Conservation (phyloP, 1,140 invertebrate species). For the Coenobita brevimanus region DNA sequence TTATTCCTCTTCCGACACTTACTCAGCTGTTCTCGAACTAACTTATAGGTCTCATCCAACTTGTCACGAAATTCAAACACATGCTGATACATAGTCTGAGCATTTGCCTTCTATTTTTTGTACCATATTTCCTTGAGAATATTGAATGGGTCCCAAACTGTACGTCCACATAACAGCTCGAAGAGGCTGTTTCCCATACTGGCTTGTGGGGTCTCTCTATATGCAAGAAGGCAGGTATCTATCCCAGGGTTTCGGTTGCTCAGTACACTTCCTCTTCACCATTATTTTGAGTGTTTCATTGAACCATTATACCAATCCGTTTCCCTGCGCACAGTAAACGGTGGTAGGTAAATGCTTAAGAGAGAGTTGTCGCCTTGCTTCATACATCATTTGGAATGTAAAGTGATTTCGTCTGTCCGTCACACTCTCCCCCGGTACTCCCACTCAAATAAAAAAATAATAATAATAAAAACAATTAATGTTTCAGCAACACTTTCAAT, state of each 20-base stretch:
- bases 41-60: neutral
- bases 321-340: no score
- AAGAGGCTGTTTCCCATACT: neutral
- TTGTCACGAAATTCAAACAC: neutral
- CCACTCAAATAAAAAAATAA: no score
- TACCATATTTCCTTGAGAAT: neutral
- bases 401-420: no score
- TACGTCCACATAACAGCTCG: neutral
- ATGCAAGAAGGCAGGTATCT: neutral
- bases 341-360: no score
- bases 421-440: no score
- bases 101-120: neutral
- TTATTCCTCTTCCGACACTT: no score
- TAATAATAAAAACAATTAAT: no score
- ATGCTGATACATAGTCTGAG: neutral
- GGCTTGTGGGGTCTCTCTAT: neutral
- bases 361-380: no score
- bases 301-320: neutral
- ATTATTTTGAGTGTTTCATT: slow-evolving; percentile 4
- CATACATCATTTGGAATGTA: no score
- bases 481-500: no score
- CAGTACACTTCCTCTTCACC: neutral
- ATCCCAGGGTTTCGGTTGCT: neutral
- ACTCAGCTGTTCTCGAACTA: neutral
- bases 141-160: neutral